Evolutionary conservation across 2,888 invertebrate species (phyloP), one percentile per base, ranked within the genome.

Genomic region (Meteorus cinctellus): DNA sequence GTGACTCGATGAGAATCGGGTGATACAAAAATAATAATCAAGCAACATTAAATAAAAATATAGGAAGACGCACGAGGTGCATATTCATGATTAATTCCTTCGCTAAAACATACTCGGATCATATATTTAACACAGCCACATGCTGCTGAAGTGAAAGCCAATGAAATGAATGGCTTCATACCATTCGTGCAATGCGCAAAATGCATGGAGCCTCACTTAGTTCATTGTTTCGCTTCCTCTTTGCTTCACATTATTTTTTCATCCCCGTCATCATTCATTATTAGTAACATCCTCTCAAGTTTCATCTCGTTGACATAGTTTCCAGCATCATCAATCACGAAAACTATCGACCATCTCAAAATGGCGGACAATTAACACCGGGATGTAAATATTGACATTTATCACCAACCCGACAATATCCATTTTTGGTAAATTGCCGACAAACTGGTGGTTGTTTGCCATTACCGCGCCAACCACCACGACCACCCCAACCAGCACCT

Each of bases 321-420:
- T 62, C 76, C 68, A 72, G 65, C 29, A 70, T 63, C 41, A 75
- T 63, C 4, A 19, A 65, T 12, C 24, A n/a, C 16, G 6, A 24
- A 62, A 34, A 12, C 10, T 65, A 62, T 69, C 16, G 27, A 31
- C 6, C 59, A 36, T 31, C 60, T 83, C 84, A 89, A 82, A 89
- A 88, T 36, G 89, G 90, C 36, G 93, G 92, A 83, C 92, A 92
- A 88, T 93, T 93, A 27, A 92, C 91, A 79, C 93, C 93, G 3
- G 95, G 95, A 91, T 97, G 97, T 82, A 96, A 90, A 89, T 95
- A 97, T 72, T 94, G 93, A 90, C 97, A 97, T 82, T 94, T 94
- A 83, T 95, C 95, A 74, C 95, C 96, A 86, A 95, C 93, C 70
- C 95, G 91, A 90, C 97, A 97, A 78, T 93, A 95, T 0, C 96